Conservation (phyloP, 2,113 vertebrate genomes). For the Notiomystis cincta region DNA sequence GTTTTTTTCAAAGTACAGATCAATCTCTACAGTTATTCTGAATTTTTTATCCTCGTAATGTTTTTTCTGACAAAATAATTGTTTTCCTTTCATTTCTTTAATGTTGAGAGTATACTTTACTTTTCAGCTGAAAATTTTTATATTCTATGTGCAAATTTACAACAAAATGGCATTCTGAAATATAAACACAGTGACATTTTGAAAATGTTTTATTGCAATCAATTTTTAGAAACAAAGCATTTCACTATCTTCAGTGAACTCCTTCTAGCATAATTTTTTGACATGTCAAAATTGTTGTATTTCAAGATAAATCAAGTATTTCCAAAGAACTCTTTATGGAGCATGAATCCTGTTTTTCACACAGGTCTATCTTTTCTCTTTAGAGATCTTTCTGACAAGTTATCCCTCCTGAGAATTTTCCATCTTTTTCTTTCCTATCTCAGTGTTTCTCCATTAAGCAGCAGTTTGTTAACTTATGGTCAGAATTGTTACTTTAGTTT, state of each 20-base stretch:
- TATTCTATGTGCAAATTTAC: not conserved
- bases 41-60: not conserved
- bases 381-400: not conserved
- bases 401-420: not conserved
- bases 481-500: not conserved
- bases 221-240: conserved; percentile 4
- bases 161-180: not conserved
- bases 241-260: not conserved
- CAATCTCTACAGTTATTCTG: not conserved
- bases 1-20: not conserved
- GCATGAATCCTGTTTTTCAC: not conserved
- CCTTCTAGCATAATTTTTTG: not conserved
- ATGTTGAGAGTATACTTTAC: not conserved
- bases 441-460: not conserved
- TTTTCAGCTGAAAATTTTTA: not conserved
- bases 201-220: not conserved
- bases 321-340: not conserved
- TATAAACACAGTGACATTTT: not conserved
- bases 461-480: not conserved
- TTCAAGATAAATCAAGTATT: not conserved
- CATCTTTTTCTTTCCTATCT: not conserved
- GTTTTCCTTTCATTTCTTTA: not conserved
- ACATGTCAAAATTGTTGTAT: not conserved
- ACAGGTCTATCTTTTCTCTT: not conserved
- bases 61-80: not conserved